A percentile compares a stretch with the other conserved stretches of the same genome.
Conservation (phyloP, 2,888 invertebrate genomes). For the Maniola hyperantus region DNA sequence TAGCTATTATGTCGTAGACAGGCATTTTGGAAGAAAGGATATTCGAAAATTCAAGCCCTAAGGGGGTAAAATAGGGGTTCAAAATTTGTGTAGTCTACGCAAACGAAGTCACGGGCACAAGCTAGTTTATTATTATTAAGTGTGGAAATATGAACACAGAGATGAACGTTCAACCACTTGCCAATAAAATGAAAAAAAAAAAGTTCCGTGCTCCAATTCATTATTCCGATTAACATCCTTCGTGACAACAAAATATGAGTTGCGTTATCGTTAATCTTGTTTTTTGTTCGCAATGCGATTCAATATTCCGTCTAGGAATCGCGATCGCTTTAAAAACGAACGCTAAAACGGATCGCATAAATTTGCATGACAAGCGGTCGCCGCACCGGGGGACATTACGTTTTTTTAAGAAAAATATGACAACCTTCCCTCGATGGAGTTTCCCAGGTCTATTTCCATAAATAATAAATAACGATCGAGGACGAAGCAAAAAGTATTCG, state of each 20-base stretch:
- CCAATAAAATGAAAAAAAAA: constrained; percentile 20
- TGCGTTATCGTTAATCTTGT: constrained; percentile 58
- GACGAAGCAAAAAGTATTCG: constrained; percentile 72
- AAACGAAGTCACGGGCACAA: no score
- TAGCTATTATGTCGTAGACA: no score
- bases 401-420: constrained; percentile 80
- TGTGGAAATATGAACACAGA: no score
- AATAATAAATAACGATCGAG: constrained; percentile 80
- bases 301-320: constrained; percentile 75
- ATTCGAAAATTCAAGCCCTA: no score
- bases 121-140: no score
- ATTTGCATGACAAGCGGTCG: constrained; percentile 77
- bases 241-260: constrained; percentile 65
- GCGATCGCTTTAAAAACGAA: constrained; percentile 74
- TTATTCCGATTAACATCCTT: constrained; percentile 52
- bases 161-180: not conserved
- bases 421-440: constrained; percentile 74
- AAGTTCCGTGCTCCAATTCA: constrained; percentile 49
- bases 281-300: constrained; percentile 64
- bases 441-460: constrained; percentile 78
- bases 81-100: no score
- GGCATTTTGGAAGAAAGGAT: no score
- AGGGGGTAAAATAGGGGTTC: no score
- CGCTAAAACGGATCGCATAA: constrained; percentile 77
- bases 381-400: constrained; percentile 70